Evolutionary conservation across 2,797 vertebrate genomes (phyloP), one percentile per base, ranked within the genome.

Genomic region (Phrynocephalus vlangalii): DNA sequence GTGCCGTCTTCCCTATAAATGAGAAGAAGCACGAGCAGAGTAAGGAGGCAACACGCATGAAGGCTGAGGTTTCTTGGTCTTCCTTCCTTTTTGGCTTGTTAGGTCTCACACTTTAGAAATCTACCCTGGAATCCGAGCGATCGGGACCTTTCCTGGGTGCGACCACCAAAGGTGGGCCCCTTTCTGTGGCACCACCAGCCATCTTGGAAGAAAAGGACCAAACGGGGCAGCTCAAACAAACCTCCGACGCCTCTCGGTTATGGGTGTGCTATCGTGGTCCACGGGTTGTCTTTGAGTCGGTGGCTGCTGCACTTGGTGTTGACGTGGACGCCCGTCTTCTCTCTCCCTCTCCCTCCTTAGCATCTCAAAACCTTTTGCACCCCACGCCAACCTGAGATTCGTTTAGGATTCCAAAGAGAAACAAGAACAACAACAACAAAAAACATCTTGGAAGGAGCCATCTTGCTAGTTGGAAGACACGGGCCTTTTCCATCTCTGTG

Each of bases 391-490:
- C 83, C 87, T 88, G 87, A 88, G 77, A 81, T 81, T 75, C 60
- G 2, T 76, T 73, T 76, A 38, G 78, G 83, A 68, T 44, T 75
- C 63, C 52, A 20, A 10, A 38, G 3, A 38, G 38, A 38, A 38
- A 38, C 38, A 38, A 38, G 38, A 38, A 38, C 38, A 38, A 38
- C 3, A 38, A 38, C 3, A 38, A 38, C n/a, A n/a, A 38, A 38
- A 63, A 60, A 73, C 70, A n/a, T 24, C 78, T 75, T 44, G 77
- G 60, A 75, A 85, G 83, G 70, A 85, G 38, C 67, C 50, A 67
- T 81, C 60, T 76, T 79, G 83, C 78, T 20, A 71, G 78, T 76
- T 85, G 87, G 83, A 88, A 88, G 87, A 85, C 83, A 7, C 44
- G 44, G 73, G 30, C 71, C 44, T 24, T 18, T 56, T 60, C 44